Evolutionary conservation across 2,113 vertebrate genomes (phyloP), one percentile per base, ranked within the genome.

Genomic region (Uria aalge): DNA sequence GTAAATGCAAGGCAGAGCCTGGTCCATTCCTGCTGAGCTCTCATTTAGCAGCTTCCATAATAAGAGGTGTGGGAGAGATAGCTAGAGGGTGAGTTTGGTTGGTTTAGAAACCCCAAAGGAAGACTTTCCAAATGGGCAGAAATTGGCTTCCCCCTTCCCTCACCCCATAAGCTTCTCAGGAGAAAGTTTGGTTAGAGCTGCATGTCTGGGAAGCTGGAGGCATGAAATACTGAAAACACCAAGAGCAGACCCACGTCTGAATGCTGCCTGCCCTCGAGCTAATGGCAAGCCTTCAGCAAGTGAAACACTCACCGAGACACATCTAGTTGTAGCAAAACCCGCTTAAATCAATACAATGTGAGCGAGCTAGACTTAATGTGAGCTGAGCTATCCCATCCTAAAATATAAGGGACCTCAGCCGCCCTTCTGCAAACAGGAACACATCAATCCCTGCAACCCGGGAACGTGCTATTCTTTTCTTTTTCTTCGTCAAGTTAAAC

Each of bases 151-250:
- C 17, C 24, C 55, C 14, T 71, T 32, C 9, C 38, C 26, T 74
- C 0, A 0, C 15, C 52, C 43, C 12, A 3, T 41, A 77, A 41
- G 41, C 47, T 0, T 0, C 52, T 29, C 0, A 0, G 47, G 15
- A 88, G 15, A 66, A 68, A 22, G 20, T 50, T 55, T 57, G 26
- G 17, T 32, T 71, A 62, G 77, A 57, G 55, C 40, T 71, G 38
- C 60, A 50, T 1, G 0, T 30, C 43, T 57, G 68, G 24, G 45
- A 45, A 88, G 52, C 45, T 73, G 76, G 34, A 90, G 63, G 59
- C 32, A 75, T 8, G 11, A 13, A 43, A 5, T 9, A 8, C 74
- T 40, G 56, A 29, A 12, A 47, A n/a, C 24, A 16, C 64, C 17
- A 34, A 36, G 8, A 52, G 32, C 47, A 85, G 41, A 36, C 19